phyloP scores from a whole-genome alignment of 2,113 vertebrate genomes.

The Ammospiza caudacuta region DNA sequence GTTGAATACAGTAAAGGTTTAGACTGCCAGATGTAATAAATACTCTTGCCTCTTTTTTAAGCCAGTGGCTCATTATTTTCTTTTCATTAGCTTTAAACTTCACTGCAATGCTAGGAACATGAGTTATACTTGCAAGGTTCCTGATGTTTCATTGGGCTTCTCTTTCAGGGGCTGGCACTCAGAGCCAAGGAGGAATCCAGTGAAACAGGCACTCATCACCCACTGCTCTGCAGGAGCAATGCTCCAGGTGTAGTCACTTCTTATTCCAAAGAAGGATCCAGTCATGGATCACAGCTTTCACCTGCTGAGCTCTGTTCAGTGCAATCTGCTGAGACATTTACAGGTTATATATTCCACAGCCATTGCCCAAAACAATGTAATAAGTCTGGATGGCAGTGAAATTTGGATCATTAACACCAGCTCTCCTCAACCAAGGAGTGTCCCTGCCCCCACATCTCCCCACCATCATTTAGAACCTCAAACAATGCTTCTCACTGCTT shows the following conservation, averaged over 20 bases:
- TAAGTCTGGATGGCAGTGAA: not conserved
- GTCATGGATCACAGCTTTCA: not conserved
- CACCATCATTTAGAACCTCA: not conserved
- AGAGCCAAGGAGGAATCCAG: not conserved
- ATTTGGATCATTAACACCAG: not conserved
- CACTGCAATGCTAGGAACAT: not conserved
- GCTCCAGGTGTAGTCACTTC: not conserved
- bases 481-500: not conserved
- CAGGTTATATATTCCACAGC: not conserved
- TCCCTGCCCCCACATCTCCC: not conserved
- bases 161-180: not conserved
- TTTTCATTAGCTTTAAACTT: slow-evolving; percentile 24
- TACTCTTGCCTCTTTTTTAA: not conserved
- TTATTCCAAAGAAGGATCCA: not conserved
- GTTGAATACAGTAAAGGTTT: not conserved
- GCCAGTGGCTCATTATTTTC: not conserved
- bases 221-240: not conserved
- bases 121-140: not conserved
- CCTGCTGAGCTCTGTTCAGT: not conserved
- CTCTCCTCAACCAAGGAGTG: not conserved
- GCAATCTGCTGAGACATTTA: not conserved
- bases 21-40: not conserved
- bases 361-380: not conserved
- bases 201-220: not conserved
- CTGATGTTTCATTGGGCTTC: not conserved